These are phyloP conservation scores for Microcebus tavaratra DNA, from an alignment of 2,113 vertebrate genomes.

Conservation along the genomic window DNA sequence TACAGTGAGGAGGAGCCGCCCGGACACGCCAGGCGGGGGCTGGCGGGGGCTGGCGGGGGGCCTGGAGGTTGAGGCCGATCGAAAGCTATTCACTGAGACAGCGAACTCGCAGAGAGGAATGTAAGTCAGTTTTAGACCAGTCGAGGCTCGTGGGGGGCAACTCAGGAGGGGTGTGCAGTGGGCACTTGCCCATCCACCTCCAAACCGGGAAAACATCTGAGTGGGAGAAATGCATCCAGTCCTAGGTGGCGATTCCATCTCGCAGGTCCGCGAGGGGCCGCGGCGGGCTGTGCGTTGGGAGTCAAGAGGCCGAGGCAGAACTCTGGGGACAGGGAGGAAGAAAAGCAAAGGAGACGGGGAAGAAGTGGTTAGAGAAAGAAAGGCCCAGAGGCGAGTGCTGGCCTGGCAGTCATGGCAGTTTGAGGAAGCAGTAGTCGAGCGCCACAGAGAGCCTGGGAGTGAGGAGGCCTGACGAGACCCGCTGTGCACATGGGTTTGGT, in stretches of 20 bases:
- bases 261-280: fast-evolving
- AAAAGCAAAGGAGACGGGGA: not conserved
- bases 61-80: not conserved
- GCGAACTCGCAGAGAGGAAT: not conserved
- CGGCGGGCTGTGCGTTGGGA: fast-evolving
- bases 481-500: not conserved
- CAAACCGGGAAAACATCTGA: not conserved
- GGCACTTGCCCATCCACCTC: not conserved
- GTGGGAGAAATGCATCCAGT: not conserved
- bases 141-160: not conserved
- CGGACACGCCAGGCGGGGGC: fast-evolving
- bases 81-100: not conserved
- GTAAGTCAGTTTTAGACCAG: not conserved
- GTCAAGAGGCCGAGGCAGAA: not conserved
- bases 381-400: no score
- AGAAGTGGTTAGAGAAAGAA: not conserved
- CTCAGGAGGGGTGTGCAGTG: not conserved
- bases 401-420: fast-evolving
- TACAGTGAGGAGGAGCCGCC: not conserved
- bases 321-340: not conserved
- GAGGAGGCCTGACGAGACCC: not conserved
- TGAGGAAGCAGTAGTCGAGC: not conserved
- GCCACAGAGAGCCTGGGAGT: not conserved
- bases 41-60: fast-evolving
- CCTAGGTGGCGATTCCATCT: not conserved